Evolutionary conservation across 2,797 vertebrate species (phyloP), one percentile per base, ranked within the genome.

Genomic region (Galago senegalensis): DNA sequence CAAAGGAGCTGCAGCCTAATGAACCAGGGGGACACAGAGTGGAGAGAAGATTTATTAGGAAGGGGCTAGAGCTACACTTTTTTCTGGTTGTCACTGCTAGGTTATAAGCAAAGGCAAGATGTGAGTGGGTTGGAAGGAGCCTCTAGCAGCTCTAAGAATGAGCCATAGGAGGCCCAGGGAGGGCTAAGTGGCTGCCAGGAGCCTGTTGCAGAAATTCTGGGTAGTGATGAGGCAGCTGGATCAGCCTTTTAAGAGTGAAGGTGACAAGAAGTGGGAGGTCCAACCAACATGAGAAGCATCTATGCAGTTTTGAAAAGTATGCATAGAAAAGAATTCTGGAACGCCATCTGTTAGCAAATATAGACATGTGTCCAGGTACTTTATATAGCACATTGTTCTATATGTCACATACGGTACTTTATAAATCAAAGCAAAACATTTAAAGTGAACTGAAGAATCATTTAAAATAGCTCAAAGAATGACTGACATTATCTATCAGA

Each of bases 381-480:
- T 82, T 65, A 20, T 7, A 73, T 1, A 76, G 46, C 60, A 37
- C n/a, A 56, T 7, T 43, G 21, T 67, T 92, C 69, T 13, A 10
- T n/a, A 16, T 31, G n/a, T 37, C 21, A 81, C 9, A 61, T 60
- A 67, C 61, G 56, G 4, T 16, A 63, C 37, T 72, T 88, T 81
- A 81, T 73, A 76, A 34, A 87, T 60, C 43, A 89, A 89, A 87
- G 46, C 18, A 53, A 79, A 96, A 73, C 27, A 56, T 34, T 10
- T 13, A 76, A 75, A 43, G 31, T 37, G 37, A 92, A 43, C 56
- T 46, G 4, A 85, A 91, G 61, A 92, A 65, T 53, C 31, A 65
- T 72, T 63, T 43, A 40, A 40, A 76, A 58, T 8, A 67, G 7
- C 11, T 76, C 34, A 18, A 93, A 77, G 56, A 83, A 87, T 61